Conservation (phyloP, 2,888 invertebrate genomes). For the Cheilosia impressa region DNA sequence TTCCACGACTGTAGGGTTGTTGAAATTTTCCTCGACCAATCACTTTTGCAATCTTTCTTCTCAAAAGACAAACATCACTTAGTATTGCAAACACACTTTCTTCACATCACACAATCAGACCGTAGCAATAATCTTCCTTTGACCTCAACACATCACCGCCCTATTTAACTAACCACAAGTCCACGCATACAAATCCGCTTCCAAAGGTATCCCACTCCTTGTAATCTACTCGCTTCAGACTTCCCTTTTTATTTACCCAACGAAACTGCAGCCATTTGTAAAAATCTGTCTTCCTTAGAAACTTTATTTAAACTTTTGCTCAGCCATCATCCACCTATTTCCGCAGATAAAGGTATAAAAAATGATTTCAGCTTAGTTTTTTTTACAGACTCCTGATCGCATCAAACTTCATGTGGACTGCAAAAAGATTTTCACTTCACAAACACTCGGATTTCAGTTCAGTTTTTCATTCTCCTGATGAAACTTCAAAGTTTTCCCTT, state of each 20-base stretch:
- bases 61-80: no score
- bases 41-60: no score
- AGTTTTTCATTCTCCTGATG: constrained; percentile 7
- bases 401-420: constrained; percentile 17
- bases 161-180: no score
- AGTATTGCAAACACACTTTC: no score
- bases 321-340: background rate
- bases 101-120: no score
- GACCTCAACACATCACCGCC: no score
- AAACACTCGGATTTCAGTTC: constrained; percentile 21
- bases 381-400: constrained; percentile 16
- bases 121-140: no score
- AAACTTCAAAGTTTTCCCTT: constrained; percentile 40
- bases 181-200: no score
- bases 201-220: background rate
- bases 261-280: background rate
- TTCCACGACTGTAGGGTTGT: no score
- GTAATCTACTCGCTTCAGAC: background rate
- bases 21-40: no score
- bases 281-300: background rate
- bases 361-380: constrained; percentile 1
- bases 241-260: background rate
- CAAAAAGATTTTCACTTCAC: constrained; percentile 27
- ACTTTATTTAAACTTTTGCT: constrained; percentile 5
- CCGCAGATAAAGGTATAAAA: background rate